Evolutionary conservation across 2,888 invertebrate genomes (phyloP).

Genomic region (Blomia tropicalis): DNA sequence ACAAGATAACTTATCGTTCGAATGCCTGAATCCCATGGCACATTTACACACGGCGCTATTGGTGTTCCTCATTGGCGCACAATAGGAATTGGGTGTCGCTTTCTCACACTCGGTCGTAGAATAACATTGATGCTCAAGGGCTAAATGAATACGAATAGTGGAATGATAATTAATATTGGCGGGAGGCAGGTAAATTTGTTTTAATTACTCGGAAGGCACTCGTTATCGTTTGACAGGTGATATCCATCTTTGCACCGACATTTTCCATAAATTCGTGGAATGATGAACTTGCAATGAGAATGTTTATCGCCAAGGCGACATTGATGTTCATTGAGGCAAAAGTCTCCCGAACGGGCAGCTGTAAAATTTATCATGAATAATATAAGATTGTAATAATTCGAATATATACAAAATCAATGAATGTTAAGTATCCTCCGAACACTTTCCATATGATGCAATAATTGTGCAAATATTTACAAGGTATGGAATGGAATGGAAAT

Average conservation of each 20-base stretch:
- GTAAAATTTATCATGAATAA: constrained; percentile 33
- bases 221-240: constrained; percentile 24
- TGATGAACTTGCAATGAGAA: constrained; percentile 72
- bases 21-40: constrained; percentile 19
- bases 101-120: constrained; percentile 26
- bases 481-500: too few species aligned
- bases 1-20: constrained; percentile 23
- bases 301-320: constrained; percentile 65
- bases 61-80: neutral
- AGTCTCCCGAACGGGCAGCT: constrained; percentile 70
- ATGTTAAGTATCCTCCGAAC: too few species aligned
- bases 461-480: too few species aligned
- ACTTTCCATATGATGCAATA: neutral
- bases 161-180: too few species aligned
- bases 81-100: constrained; percentile 25
- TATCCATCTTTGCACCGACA: constrained; percentile 55
- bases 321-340: constrained; percentile 75
- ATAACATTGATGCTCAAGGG: constrained; percentile 26
- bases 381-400: neutral
- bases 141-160: neutral
- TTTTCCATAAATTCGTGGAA: constrained; percentile 71
- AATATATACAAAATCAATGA: neutral
- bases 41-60: constrained; percentile 25
- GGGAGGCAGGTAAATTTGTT: neutral
- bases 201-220: constrained; percentile 29